Conservation (phyloP, 2,888 invertebrate genomes). For the Leucoma salicis region DNA sequence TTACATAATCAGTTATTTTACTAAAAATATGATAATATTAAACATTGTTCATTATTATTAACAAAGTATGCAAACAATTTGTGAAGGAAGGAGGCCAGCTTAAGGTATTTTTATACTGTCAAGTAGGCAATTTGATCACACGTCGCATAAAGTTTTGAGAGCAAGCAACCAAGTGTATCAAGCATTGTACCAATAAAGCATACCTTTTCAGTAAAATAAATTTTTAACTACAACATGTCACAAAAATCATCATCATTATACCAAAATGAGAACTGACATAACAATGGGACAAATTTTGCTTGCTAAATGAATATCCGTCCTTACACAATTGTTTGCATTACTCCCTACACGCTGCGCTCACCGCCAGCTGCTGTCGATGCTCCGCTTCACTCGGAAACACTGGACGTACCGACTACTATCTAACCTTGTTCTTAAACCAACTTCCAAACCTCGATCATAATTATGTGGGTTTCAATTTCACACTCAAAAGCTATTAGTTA, state of each 20-base stretch:
- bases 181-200: conserved; percentile 78
- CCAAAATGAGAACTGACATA: conserved; percentile 56
- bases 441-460: conserved; percentile 43
- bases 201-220: conserved; percentile 75
- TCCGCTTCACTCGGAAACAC: conserved; percentile 48
- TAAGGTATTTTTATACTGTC: conserved; percentile 55
- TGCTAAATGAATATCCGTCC: conserved; percentile 77
- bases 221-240: conserved; percentile 82
- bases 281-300: conserved; percentile 61
- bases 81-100: conserved; percentile 90
- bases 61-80: conserved; percentile 92
- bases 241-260: conserved; percentile 72
- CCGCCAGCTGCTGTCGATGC: conserved; percentile 39
- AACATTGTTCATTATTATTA: conserved; percentile 39
- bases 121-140: conserved; percentile 54
- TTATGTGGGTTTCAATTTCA: conserved; percentile 55
- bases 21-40: conserved; percentile 19
- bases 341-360: conserved; percentile 42
- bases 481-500: conserved; percentile 72
- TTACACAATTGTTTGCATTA: conserved; percentile 83
- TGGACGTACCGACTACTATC: conserved; percentile 47
- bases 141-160: conserved; percentile 54
- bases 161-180: conserved; percentile 71
- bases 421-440: conserved; percentile 41
- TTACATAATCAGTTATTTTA: conserved; percentile 17